Evolutionary conservation across 2,888 invertebrate species (phyloP).

Genomic region (Actias luna): DNA sequence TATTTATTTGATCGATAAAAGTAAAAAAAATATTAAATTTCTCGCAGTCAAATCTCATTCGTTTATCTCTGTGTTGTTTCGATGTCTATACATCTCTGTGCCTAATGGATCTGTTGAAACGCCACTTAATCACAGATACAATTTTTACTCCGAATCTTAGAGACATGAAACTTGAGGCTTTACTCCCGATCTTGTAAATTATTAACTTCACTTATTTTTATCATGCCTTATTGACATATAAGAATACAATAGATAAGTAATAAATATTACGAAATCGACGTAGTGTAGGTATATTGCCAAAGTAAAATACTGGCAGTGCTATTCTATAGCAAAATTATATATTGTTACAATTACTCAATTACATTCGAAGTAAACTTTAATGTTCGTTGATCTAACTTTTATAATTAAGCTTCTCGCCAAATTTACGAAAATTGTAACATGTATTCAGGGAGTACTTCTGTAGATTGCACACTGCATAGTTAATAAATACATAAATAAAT

Average conservation of each 20-base stretch:
- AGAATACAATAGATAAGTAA: neutral
- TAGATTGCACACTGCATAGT: neutral
- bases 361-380: neutral
- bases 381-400: neutral
- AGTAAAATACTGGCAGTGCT: neutral
- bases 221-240: neutral
- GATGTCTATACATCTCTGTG: slow-evolving; percentile 1
- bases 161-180: neutral
- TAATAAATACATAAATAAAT: neutral
- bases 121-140: neutral
- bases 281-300: no score
- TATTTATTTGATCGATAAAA: neutral
- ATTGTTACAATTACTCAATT: neutral
- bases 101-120: neutral
- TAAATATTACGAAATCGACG: neutral
- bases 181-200: neutral
- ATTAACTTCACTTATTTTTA: neutral
- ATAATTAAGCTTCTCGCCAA: neutral
- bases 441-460: neutral
- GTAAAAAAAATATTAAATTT: neutral
- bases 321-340: neutral
- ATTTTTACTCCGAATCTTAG: neutral
- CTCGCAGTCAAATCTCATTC: neutral
- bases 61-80: slow-evolving; percentile 3
- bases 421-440: neutral